A percentile compares a stretch with the other conserved stretches of the same genome.
Conservation (phyloP, 53 echinoderm and acorn worm species). For the Astropecten irregularis region DNA sequence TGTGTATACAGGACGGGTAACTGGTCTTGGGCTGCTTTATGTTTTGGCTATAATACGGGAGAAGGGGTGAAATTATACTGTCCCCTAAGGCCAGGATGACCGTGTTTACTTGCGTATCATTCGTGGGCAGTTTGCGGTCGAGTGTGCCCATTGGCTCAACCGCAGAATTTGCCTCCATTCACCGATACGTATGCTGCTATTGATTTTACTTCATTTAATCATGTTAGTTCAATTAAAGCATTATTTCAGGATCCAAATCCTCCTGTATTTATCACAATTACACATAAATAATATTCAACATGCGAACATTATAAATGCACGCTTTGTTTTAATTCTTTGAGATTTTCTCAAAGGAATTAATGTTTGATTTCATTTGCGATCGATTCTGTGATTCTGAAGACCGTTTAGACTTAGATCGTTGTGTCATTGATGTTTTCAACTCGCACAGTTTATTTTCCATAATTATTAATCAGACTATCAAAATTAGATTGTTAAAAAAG, state of each 20-base stretch:
- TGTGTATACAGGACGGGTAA: conserved; percentile 45
- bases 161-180: neutral
- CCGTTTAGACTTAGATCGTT: too few relatives aligned
- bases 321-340: neutral
- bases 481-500: too few relatives aligned
- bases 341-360: too few relatives aligned
- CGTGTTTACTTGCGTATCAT: conserved; percentile 35
- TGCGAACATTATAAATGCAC: neutral
- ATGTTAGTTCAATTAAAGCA: conserved; percentile 1
- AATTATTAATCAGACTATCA: too few relatives aligned
- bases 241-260: conserved; percentile 7
- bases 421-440: too few relatives aligned
- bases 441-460: too few relatives aligned
- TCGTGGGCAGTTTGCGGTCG: conserved; percentile 40
- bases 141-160: conserved; percentile 8
- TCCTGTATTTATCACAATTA: neutral
- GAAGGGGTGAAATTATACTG: conserved; percentile 25
- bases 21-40: conserved; percentile 15
- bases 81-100: conserved; percentile 27
- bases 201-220: conserved; percentile 20
- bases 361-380: too few relatives aligned
- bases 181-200: conserved; percentile 28
- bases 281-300: neutral
- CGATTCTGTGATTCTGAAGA: too few relatives aligned
- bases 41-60: too few relatives aligned